Evolutionary conservation across 2,113 vertebrate genomes (phyloP), one percentile per base, ranked within the genome.

Genomic region (Oceanodroma tethys): DNA sequence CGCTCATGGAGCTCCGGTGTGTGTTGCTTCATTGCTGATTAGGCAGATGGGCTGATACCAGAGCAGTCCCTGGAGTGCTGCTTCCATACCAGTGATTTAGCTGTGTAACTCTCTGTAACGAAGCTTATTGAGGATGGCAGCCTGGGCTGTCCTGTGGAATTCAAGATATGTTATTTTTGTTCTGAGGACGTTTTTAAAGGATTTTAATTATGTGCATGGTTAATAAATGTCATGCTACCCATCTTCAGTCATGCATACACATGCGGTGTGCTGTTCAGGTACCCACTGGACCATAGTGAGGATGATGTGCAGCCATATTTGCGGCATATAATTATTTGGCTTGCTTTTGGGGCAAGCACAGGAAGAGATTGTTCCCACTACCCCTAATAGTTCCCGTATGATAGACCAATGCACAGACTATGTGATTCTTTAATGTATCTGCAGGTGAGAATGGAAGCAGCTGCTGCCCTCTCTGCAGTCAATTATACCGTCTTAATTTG

Each of bases 201-300:
- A 48, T 87, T 97, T 94, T 91, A 96, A 93, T 97, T 97, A 88
- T 78, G 84, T 95, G 84, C 91, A 78, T 95, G 95, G 89, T 90
- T 97, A 94, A 95, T 95, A 95, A 92, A 93, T 94, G 91, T 76
- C 89, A 79, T 81, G 56, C 67, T 91, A 56, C 83, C 88, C 65
- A 34, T 84, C 95, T 88, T 43, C 68, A 93, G 67, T 62, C 75
- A 43, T 67, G 81, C 95, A 55, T 82, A 47, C 73, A 30, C 66
- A 9, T 40, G 56, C 6, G 15, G n/a, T 55, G 62, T 88, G 78
- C 78, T 94, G 87, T 89, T 88, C 45, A 65, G 91, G 74, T 85
- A 30, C 91, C 53, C 1, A 2, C 50, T 66, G 81, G 70, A 74
- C 84, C 0, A 0, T 22, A 11, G 50, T 47, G 32, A 76, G 81